A percentile compares a stretch with the other conserved stretches of the same genome.
These are phyloP conservation scores for Pangasius djambal DNA, from an alignment of 2,797 vertebrate species.

Conservation along the genomic window DNA sequence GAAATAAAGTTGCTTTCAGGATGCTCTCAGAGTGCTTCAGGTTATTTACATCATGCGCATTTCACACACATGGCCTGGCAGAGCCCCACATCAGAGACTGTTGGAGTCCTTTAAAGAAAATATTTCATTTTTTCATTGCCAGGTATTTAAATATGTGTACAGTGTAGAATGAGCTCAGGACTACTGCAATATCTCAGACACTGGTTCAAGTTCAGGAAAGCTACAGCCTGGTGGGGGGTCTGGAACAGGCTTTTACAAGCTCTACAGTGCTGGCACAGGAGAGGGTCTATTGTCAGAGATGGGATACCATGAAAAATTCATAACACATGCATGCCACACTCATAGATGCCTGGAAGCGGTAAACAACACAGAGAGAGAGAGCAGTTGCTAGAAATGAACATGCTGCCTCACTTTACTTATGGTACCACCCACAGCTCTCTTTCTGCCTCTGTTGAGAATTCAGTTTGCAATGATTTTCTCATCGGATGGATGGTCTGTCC, in stretches of 20 bases:
- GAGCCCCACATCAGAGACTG: constrained; percentile 29
- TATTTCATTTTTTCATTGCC: constrained; percentile 41
- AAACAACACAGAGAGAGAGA: constrained; percentile 55
- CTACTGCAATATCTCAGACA: constrained; percentile 3
- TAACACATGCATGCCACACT: constrained; percentile 61
- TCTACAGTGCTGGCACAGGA: constrained; percentile 58
- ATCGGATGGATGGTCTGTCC: constrained; percentile 50
- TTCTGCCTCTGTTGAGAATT: constrained; percentile 38
- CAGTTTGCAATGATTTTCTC: constrained; percentile 48
- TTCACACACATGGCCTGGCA: constrained; percentile 57
- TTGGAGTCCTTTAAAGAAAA: constrained; percentile 49
- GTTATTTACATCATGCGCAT: constrained; percentile 52
- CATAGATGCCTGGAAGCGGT: constrained; percentile 51
- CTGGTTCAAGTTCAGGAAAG: constrained; percentile 23
- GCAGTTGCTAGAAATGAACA: constrained; percentile 38
- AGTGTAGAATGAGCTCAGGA: neutral
- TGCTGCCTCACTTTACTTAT: constrained; percentile 42
- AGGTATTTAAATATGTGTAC: constrained; percentile 19
- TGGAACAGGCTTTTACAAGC: constrained; percentile 66
- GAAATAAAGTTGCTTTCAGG: constrained; percentile 49
- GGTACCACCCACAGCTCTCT: constrained; percentile 37
- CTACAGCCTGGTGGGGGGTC: constrained; percentile 25
- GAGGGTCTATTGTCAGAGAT: constrained; percentile 63
- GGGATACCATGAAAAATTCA: constrained; percentile 70
- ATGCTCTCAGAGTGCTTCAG: constrained; percentile 28